Base-by-base conservation (phyloP, 2,888 invertebrate genomes). In the Teleogryllus oceanicus region DNA sequence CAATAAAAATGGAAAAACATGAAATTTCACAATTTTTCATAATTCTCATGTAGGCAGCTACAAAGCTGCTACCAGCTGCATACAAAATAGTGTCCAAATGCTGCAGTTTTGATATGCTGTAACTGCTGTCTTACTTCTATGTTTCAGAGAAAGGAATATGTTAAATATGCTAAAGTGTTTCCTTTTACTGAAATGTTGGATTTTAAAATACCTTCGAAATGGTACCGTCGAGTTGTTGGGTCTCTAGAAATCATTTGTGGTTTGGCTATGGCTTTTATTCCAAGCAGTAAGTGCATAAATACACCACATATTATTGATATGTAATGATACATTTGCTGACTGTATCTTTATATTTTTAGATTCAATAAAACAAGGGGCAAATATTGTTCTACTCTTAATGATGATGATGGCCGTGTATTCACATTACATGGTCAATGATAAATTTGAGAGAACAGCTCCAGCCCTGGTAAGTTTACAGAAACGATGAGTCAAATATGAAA, bases 101-200 rank as follows among this genome's bases (percentile, higher is more conserved):
- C 8, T 37, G 37, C 37, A 37, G 37, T 37, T 37, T 37, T 37
- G 5, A 37, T 37, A 37, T 37, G 37, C 1, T 37, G 8, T 37
- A 37, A 37, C 10, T 5, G 18, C 18, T 37, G 16, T 76, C 16
- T 76, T 76, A 76, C 21, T 24, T 18, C 24, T 24, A 77, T 78
- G 24, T 62, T 78, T 21, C 90, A 96, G 96, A 91, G 96, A 86
- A 95, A 95, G 88, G 96, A 96, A 87, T 97, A 96, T 86, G 96
- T 96, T n/a, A 94, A 95, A 88, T 96, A 96, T 87, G 94, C 96
- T n/a, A 96, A 96, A 90, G 96, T 96, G 81, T 96, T 97, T 87
- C 96, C 96, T 76, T 88, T 96, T 78, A 90, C 94, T 78, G 93
- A 93, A 83, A 90, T 92, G 81, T 88, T 96, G 83, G 94, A 95